A percentile compares a stretch with the other conserved stretches of the same genome.
phyloP scores from a whole-genome alignment of 2,113 vertebrate species.

The Rousettus leschenaultii region DNA sequence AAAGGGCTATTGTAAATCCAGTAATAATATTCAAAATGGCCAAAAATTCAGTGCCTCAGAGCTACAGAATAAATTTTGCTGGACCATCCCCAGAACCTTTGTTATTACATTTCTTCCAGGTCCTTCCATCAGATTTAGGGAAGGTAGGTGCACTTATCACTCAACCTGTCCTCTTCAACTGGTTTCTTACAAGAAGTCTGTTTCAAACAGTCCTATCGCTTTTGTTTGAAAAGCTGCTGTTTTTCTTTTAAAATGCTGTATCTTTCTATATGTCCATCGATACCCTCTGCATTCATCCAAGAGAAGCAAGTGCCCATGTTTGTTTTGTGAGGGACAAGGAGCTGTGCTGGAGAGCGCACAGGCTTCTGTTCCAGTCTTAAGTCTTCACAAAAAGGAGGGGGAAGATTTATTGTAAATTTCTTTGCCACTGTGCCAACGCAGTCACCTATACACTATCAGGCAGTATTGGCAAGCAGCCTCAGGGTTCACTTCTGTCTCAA shows the following conservation, averaged over 20 bases:
- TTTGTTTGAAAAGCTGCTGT: neutral
- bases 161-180: neutral
- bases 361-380: neutral
- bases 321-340: neutral
- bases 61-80: neutral
- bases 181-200: neutral
- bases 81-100: neutral
- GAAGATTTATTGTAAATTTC: neutral
- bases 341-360: too few species aligned
- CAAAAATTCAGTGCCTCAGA: neutral
- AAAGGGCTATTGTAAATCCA: slow-evolving; percentile 31
- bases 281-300: neutral
- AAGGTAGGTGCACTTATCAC: neutral
- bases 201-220: neutral
- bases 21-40: neutral
- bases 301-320: neutral
- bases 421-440: neutral
- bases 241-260: neutral
- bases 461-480: neutral
- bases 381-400: neutral
- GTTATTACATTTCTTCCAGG: neutral
- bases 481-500: neutral
- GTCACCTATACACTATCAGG: neutral
- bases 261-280: neutral
- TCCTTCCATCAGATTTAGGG: neutral